phyloP scores from a whole-genome alignment of 2,113 vertebrate species.

The Channa argus region DNA sequence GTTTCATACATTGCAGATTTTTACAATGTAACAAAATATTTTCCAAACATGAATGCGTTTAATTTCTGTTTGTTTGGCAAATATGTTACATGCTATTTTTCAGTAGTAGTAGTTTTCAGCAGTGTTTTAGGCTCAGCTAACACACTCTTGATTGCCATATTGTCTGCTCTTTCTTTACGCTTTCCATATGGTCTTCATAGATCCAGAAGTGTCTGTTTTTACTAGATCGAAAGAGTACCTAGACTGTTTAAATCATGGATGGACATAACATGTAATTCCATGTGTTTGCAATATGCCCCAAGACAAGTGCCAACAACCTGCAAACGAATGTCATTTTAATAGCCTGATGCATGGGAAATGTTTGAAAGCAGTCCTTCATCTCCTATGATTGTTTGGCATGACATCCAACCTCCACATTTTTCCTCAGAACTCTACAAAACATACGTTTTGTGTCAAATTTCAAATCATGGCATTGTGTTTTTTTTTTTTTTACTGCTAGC shows the following conservation, averaged over 20 bases:
- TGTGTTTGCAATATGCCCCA: conserved; percentile 81
- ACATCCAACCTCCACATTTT: conserved; percentile 74
- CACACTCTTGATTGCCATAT: conserved; percentile 55
- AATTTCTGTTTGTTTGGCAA: conserved; percentile 20
- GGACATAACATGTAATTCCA: conserved; percentile 78
- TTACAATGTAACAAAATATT: conserved; percentile 8
- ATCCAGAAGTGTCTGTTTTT: conserved; percentile 64
- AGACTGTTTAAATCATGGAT: conserved; percentile 76
- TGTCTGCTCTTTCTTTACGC: conserved; percentile 37
- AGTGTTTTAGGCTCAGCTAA: conserved; percentile 56
- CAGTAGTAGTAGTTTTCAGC: conserved; percentile 23
- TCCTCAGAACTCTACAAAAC: conserved; percentile 69
- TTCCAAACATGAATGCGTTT: conserved; percentile 1
- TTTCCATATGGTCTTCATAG: conserved; percentile 70
- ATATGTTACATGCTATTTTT: conserved; percentile 17
- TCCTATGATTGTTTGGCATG: conserved; percentile 78
- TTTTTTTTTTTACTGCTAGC: conserved; percentile 19
- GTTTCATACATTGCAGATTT: conserved; percentile 45
- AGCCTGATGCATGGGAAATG: conserved; percentile 78
- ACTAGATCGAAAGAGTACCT: conserved; percentile 72
- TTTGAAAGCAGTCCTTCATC: conserved; percentile 79
- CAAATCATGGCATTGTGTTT: conserved; percentile 61
- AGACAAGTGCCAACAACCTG: conserved; percentile 81
- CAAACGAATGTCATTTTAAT: conserved; percentile 82
- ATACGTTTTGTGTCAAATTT: conserved; percentile 81